Evolutionary conservation across 2,113 vertebrate genomes (phyloP), one percentile per base, ranked within the genome.

Genomic region (Lasiurus borealis): DNA sequence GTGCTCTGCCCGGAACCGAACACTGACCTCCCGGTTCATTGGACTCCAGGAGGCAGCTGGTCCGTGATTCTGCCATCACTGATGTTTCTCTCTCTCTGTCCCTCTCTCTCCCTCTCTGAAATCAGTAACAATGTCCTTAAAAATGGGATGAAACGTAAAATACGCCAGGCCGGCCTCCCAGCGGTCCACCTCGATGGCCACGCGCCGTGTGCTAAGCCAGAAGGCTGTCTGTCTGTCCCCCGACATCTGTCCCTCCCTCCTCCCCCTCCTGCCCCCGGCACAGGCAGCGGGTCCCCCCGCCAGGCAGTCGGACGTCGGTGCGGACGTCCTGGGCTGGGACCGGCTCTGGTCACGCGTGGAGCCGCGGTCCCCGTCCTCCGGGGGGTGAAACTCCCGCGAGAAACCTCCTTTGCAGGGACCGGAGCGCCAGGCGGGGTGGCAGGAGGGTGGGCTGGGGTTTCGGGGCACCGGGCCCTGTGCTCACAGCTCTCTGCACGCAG

Each of bases 301-400:
- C 0, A 48, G 0, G 0, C 40, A 1, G 4, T n/a, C 3, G 21
- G 57, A 27, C 77, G 21, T 52, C 5, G 10, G n/a, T n/a, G n/a
- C n/a, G n/a, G n/a, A n/a, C n/a, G n/a, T n/a, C 1, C 0, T n/a
- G n/a, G n/a, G 0, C 78, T 46, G 40, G 40, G 10, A 11, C 81
- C 9, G 15, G 68, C 54, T 76, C 3, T 0, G 75, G n/a, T 72
- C 52, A n/a, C 15, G 18, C 40, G 40, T 40, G 40, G 40, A 40
- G 40, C 40, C 40, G 40, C 40, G 40, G 40, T 40, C 40, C n/a
- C 46, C 27, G 75, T 46, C 50, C 83, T 75, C 64, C 7, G n/a
- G 77, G 78, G 12, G 9, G 52, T 25, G 8, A 50, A 4, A 29
- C 19, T 59, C 36, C 54, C 0, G 1, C 29, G 46, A 31, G 44